phyloP scores from a whole-genome alignment of 2,113 vertebrate species.

The Taurulus bubalis region DNA sequence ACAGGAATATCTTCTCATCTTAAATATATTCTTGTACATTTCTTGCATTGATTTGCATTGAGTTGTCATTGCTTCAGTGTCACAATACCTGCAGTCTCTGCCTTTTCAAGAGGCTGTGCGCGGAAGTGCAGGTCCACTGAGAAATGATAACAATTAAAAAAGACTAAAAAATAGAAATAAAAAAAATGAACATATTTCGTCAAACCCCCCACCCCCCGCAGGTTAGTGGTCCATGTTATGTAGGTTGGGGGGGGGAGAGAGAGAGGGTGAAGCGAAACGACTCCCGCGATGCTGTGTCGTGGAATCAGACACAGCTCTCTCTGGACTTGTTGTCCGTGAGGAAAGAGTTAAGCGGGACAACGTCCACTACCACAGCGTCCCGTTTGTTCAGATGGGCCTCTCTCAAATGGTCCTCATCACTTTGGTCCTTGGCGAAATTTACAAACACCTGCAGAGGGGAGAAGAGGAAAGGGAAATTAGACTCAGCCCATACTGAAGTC shows the following conservation, averaged over 20 bases:
- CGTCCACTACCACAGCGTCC: conserved; percentile 91
- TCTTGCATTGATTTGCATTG: conserved; percentile 99
- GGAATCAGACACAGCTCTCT: conserved; percentile 93
- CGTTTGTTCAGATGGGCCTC: conserved; percentile 93
- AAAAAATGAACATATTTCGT: conserved; percentile 46
- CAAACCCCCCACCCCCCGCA: conserved; percentile 4
- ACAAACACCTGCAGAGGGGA: conserved; percentile 91
- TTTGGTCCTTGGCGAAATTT: conserved; percentile 99
- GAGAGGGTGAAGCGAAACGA: conserved; percentile 24
- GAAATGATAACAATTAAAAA: conserved; percentile 73
- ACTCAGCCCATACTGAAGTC: background rate
- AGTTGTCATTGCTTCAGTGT: conserved; percentile 88
- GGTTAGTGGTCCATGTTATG: conserved; percentile 56
- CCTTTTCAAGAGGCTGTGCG: conserved; percentile 66
- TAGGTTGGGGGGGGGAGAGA: background rate
- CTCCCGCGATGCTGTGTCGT: conserved; percentile 48
- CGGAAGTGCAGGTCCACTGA: conserved; percentile 75
- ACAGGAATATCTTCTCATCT: conserved; percentile 75
- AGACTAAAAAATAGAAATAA: conserved; percentile 72
- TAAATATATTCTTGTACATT: conserved; percentile 70
- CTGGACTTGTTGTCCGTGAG: conserved; percentile 90
- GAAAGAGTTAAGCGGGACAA: conserved; percentile 90
- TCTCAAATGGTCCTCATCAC: conserved; percentile 96
- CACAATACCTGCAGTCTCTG: conserved; percentile 71
- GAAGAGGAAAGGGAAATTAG: conserved; percentile 15